Evolutionary conservation across 2,113 vertebrate genomes (phyloP).

Genomic region (Laterallus jamaicensis): DNA sequence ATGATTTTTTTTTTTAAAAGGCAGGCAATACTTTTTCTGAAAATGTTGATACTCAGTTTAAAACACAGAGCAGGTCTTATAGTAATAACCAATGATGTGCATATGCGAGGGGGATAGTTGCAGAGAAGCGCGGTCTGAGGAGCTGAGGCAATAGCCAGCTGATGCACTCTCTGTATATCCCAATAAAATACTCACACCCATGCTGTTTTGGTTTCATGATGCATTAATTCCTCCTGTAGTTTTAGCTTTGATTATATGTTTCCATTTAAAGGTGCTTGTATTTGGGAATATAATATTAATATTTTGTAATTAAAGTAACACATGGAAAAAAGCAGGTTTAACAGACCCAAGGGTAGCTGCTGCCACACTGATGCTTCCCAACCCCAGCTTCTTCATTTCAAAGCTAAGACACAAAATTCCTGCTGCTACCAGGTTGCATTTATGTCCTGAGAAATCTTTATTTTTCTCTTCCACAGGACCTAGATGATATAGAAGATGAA

Average conservation of each 20-base stretch:
- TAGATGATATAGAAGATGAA: slow-evolving; percentile 98
- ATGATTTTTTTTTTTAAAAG: neutral
- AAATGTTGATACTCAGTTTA: neutral
- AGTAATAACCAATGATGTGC: neutral
- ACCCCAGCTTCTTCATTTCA: neutral
- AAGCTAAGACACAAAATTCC: neutral
- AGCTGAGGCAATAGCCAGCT: neutral
- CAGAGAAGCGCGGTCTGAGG: neutral
- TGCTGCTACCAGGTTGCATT: neutral
- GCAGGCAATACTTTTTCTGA: neutral
- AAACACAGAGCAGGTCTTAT: neutral
- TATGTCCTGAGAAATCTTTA: neutral
- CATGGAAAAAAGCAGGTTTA: neutral
- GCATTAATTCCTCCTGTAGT: neutral
- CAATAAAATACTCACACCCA: neutral
- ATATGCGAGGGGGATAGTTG: neutral
- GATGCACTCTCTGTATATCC: neutral
- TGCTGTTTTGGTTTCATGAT: neutral
- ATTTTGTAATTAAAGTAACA: neutral
- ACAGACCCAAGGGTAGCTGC: neutral
- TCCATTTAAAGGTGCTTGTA: neutral
- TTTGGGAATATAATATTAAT: neutral
- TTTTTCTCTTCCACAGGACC: slow-evolving; percentile 79
- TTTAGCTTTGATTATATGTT: neutral
- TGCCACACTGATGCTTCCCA: neutral